Percentiles rank a stretch among this genome's conserved stretches.
These are phyloP conservation scores for Phenganax subtilis DNA, from an alignment of 92 coral and sea anemone species.

Conservation along the genomic window DNA sequence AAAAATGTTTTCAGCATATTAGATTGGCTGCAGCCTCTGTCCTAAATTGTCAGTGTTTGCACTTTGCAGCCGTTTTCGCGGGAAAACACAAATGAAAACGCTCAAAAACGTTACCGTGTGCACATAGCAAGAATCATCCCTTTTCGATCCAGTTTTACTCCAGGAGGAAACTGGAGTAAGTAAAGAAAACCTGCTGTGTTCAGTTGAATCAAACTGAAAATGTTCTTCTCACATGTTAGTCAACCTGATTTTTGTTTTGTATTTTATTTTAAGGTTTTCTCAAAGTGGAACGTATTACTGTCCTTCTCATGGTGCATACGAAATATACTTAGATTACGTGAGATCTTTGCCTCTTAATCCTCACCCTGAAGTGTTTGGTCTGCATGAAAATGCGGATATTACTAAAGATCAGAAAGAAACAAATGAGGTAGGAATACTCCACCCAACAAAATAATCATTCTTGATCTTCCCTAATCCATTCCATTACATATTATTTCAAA, in stretches of 20 bases:
- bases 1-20: no score
- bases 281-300: conserved; percentile 88
- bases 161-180: no score
- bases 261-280: conserved; percentile 60
- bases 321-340: conserved; percentile 79
- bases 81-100: no score
- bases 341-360: conserved; percentile 86
- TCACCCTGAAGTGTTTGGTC: conserved; percentile 97
- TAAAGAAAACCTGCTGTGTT: no score
- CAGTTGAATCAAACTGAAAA: no score
- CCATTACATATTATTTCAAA: neutral
- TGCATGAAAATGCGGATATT: conserved; percentile 97
- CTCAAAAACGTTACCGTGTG: no score
- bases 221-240: no score
- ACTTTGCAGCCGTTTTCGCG: neutral
- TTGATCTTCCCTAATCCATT: neutral
- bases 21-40: no score
- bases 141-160: no score
- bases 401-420: conserved; percentile 99
- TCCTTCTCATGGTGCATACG: conserved; percentile 82
- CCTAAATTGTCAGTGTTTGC: no score
- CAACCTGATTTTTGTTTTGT: neutral
- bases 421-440: conserved; percentile 63
- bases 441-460: neutral
- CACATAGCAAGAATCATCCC: no score